Evolutionary conservation across 2,888 invertebrate species (phyloP).

Genomic region (Podotricha telesiphe): DNA sequence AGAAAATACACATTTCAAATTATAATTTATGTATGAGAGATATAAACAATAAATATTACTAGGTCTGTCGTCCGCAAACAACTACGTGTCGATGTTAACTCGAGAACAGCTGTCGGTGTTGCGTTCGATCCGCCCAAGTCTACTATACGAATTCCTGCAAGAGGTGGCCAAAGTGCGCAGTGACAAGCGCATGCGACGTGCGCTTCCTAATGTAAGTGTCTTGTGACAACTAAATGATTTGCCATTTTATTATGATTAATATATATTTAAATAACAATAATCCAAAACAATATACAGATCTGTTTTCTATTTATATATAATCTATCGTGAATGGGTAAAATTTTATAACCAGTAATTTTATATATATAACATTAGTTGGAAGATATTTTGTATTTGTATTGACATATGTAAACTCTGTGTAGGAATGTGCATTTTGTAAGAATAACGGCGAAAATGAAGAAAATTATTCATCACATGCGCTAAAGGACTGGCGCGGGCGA

Average conservation of each 20-base stretch:
- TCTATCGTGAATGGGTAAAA: too few relatives aligned
- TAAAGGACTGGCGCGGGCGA: conserved; percentile 86
- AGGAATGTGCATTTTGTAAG: conserved; percentile 78
- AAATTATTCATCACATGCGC: conserved; percentile 85
- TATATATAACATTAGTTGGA: too few relatives aligned
- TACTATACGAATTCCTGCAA: conserved; percentile 72
- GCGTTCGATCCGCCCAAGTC: conserved; percentile 68
- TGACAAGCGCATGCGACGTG: conserved; percentile 69
- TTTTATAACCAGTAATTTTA: too few relatives aligned
- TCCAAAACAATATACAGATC: too few relatives aligned
- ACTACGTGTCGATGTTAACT: conserved; percentile 74
- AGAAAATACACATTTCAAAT: background rate
- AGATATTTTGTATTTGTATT: background rate
- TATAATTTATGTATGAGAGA: background rate
- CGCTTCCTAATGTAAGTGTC: conserved; percentile 65
- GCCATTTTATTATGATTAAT: too few relatives aligned
- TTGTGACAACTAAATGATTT: too few relatives aligned
- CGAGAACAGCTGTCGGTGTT: conserved; percentile 71
- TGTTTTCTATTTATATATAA: too few relatives aligned
- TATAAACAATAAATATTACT: background rate
- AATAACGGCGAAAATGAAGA: conserved; percentile 87
- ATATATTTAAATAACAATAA: too few relatives aligned
- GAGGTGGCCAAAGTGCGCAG: conserved; percentile 71
- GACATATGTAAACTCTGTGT: background rate
- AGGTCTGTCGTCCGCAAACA: conserved; percentile 67